Base-by-base conservation (phyloP, 2,888 invertebrate genomes). In the Diplolepis rosae region DNA sequence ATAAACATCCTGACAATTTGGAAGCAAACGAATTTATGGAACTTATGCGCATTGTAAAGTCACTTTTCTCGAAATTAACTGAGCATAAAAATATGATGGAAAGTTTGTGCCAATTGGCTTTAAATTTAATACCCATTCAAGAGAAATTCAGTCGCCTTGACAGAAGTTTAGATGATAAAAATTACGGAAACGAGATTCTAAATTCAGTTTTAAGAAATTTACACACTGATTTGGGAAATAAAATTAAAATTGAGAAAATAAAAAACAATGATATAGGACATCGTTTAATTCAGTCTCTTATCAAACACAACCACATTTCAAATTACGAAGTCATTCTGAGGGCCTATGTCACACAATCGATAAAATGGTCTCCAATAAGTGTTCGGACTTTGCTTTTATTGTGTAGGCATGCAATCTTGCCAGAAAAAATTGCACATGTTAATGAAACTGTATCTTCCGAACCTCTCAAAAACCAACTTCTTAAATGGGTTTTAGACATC, bases 1-100 rank as follows among this genome's bases (percentile, higher is more conserved):
- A 83, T 68, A 87, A 85, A 54, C 90, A 90, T 82, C 90, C 91
- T 0, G 79, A 86, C 30, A 81, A 87, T 24, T 80, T 91, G 35
- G 84, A 83, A 52, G 73, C 78, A 2, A 76, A 83, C 13, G 88
- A 90, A 74, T 89, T 89, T 52, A 48, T 83, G 3, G 70, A 77
- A 13, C 82, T 91, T 39, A 74, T 91, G 11, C 85, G 89, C 80
- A 82, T 82, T 45, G 76, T 91, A 18, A 88, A 88, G 7, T 86
- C 88, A 30, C 69, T 84, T 2, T 78, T 86, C 24, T 73, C 73
- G 3, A 76, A 79, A 4, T 74, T 88, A 30, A 85, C 81, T 66
- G 89, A 89, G 73, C 84, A 88, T 66, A 79, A 85, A 69, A 69
- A 80, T 30, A 79, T 89, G 1, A 82, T 88, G 68, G 83, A 88